A percentile compares a stretch with the other conserved stretches of the same genome.
phyloP scores from a whole-genome alignment of 1,140 invertebrate genomes.

The Colletes latitarsis region DNA sequence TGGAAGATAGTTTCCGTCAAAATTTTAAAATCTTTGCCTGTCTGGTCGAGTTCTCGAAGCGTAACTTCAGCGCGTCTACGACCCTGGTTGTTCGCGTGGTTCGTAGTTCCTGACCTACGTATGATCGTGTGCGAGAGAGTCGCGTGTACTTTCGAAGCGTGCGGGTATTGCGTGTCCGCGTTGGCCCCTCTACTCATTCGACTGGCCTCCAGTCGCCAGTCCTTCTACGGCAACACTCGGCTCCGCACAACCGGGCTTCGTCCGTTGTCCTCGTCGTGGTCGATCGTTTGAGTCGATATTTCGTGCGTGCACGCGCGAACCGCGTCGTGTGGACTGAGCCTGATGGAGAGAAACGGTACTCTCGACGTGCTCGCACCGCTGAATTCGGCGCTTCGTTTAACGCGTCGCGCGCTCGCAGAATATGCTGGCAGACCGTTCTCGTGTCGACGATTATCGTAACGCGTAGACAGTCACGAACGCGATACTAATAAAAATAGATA shows the following conservation, averaged over 20 bases:
- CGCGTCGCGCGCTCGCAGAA: not conserved
- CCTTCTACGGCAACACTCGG: conserved; percentile 78
- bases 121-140: conserved; percentile 13
- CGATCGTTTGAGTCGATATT: conserved; percentile 57
- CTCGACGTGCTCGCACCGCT: conserved; percentile 5
- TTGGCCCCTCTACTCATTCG: conserved; percentile 62
- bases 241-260: conserved; percentile 21
- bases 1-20: too few relatives aligned
- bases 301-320: conserved; percentile 40
- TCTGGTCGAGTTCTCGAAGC: not conserved
- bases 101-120: conserved; percentile 43
- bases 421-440: not conserved
- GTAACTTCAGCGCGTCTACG: not conserved
- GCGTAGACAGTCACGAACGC: not conserved
- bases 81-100: conserved; percentile 12
- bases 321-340: conserved; percentile 10
- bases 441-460: not conserved
- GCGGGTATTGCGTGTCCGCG: conserved; percentile 51
- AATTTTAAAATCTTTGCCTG: not conserved
- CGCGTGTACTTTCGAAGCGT: conserved; percentile 15
- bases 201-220: conserved; percentile 71
- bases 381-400: conserved; percentile 44
- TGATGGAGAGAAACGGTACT: conserved; percentile 53
- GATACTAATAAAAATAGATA: too few relatives aligned
- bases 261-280: conserved; percentile 49